Evolutionary conservation across 2,888 invertebrate species (phyloP).

Genomic region (Mythimna vitellina): DNA sequence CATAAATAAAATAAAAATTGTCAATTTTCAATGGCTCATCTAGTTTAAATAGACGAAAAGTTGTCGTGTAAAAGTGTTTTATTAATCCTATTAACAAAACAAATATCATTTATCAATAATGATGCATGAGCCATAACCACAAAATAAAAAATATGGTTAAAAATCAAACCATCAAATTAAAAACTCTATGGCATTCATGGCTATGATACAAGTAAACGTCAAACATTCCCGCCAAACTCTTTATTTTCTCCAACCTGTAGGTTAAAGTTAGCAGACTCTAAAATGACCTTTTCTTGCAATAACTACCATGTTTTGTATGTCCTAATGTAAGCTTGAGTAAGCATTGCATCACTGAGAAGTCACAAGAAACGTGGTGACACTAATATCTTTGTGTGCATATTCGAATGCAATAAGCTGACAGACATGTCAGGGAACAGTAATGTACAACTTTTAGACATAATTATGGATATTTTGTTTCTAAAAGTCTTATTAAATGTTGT

Average conservation of each 20-base stretch:
- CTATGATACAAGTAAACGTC: not conserved
- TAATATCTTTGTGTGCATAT: slow-evolving; percentile 23
- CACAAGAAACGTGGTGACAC: slow-evolving; percentile 33
- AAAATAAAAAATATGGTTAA: no score
- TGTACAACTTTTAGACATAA: not conserved
- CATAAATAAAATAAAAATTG: no score
- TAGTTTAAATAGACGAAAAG: no score
- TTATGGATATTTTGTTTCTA: not conserved
- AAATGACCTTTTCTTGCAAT: slow-evolving; percentile 17
- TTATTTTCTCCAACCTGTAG: not conserved
- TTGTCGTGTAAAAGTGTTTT: no score
- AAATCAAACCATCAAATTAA: no score
- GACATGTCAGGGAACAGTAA: not conserved
- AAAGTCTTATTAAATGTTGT: no score
- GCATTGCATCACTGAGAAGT: slow-evolving; percentile 23
- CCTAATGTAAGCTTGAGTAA: slow-evolving; percentile 38
- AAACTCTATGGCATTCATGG: no score
- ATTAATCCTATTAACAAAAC: no score
- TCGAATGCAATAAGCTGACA: slow-evolving; percentile 25
- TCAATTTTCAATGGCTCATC: not conserved
- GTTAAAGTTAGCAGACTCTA: not conserved
- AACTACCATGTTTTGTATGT: slow-evolving; percentile 17
- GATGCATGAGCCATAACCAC: no score
- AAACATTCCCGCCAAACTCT: not conserved
- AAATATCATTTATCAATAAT: no score